Percentiles rank a stretch among this genome's conserved stretches.
These are phyloP conservation scores for Melanotus villosus DNA, from an alignment of 2,888 invertebrate species.

Conservation along the genomic window DNA sequence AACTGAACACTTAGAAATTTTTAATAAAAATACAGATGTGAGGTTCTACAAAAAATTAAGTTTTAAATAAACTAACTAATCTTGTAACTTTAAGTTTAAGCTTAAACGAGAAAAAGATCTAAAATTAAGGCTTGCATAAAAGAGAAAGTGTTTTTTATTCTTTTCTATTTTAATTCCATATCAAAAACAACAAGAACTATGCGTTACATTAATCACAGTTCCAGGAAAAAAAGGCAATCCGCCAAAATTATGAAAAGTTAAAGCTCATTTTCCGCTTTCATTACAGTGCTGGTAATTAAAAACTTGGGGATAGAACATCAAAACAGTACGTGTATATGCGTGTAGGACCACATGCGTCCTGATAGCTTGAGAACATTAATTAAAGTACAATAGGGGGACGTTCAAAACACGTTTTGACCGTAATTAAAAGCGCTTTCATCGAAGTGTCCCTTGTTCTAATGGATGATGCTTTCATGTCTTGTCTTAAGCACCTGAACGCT, in stretches of 20 bases:
- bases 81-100: no score
- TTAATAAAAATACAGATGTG: no score
- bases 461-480: background rate
- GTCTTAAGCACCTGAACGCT: background rate
- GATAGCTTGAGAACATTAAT: constrained; percentile 19
- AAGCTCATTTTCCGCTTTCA: background rate
- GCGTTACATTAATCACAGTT: no score
- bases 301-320: background rate
- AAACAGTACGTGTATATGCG: constrained; percentile 3
- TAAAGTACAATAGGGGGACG: constrained; percentile 3
- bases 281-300: background rate
- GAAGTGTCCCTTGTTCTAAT: constrained; percentile 1
- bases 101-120: no score
- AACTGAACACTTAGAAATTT: no score
- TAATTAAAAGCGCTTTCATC: constrained; percentile 19
- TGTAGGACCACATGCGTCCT: constrained; percentile 6
- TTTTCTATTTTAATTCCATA: no score
- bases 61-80: no score
- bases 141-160: no score
- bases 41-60: no score
- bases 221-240: background rate
- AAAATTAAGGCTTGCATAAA: no score
- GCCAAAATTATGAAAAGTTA: background rate
- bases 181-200: no score
- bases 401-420: constrained; percentile 23